A percentile compares a stretch with the other conserved stretches of the same genome.
phyloP scores from a whole-genome alignment of 2,113 vertebrate genomes.

The Polypterus bichir region DNA sequence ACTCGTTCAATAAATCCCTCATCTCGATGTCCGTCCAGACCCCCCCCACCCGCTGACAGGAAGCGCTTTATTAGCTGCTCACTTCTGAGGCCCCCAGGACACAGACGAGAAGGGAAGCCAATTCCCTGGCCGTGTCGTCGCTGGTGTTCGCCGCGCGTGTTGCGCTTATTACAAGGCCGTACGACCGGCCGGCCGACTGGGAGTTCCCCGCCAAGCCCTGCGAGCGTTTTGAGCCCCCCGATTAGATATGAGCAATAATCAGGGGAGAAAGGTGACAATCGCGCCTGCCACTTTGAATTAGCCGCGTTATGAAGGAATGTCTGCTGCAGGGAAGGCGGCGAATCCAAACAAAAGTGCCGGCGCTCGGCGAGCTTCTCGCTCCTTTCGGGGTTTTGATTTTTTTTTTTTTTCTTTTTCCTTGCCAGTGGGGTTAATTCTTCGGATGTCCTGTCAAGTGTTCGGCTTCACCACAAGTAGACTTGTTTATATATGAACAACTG shows the following conservation, averaged over 20 bases:
- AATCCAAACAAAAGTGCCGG: background rate
- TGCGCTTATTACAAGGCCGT: slow-evolving; percentile 6
- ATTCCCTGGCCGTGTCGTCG: slow-evolving; percentile 16
- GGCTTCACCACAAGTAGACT: slow-evolving; percentile 34
- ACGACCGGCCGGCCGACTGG: background rate
- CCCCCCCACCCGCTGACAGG: no score
- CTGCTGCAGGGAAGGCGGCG: background rate
- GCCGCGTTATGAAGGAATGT: slow-evolving; percentile 14
- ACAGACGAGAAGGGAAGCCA: slow-evolving; percentile 19
- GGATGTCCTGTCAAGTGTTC: slow-evolving; percentile 47
- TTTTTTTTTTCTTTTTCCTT: slow-evolving; percentile 23
- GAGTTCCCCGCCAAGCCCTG: background rate
- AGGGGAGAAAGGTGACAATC: slow-evolving; percentile 16
- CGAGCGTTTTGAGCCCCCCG: background rate
- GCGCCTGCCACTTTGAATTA: slow-evolving; percentile 19
- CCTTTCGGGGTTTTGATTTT: slow-evolving; percentile 1
- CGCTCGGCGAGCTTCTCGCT: background rate
- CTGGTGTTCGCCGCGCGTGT: background rate
- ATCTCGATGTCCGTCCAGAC: no score
- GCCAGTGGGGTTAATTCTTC: slow-evolving; percentile 44
- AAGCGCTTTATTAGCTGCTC: background rate
- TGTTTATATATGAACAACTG: slow-evolving; percentile 64
- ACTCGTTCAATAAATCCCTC: no score
- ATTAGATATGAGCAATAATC: slow-evolving; percentile 4
- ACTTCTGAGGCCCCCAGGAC: slow-evolving; percentile 1